These are phyloP conservation scores for Etheostoma nigrum DNA, from an alignment of 2,797 vertebrate genomes.

Conservation along the genomic window DNA sequence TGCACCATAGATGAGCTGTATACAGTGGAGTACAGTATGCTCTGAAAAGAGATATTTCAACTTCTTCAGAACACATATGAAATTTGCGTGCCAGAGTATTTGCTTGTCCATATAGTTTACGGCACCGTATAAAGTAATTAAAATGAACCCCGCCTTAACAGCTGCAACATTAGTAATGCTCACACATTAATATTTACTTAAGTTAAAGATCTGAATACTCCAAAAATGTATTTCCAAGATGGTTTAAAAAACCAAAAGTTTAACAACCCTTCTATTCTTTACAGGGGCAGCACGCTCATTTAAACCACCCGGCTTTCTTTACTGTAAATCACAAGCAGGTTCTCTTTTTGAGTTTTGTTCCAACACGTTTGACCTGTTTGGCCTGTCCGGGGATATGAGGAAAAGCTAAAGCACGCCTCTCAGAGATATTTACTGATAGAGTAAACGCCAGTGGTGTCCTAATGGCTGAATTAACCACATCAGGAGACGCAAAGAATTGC, in stretches of 20 bases:
- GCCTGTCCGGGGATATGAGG: neutral
- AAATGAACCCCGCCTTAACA: neutral
- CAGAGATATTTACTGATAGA: neutral
- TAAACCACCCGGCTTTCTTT: neutral
- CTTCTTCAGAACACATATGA: too few relatives aligned
- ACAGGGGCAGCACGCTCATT: neutral
- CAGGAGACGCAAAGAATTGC: neutral
- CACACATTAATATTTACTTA: neutral
- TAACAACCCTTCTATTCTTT: too few relatives aligned
- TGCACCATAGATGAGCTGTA: too few relatives aligned
- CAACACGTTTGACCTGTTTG: constrained; percentile 68
- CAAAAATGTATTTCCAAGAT: too few relatives aligned
- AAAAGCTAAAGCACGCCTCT: accelerated
- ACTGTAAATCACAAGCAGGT: neutral
- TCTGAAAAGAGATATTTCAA: too few relatives aligned
- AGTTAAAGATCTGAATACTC: neutral
- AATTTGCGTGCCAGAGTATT: too few relatives aligned
- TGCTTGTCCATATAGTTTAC: too few relatives aligned
- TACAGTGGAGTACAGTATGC: too few relatives aligned
- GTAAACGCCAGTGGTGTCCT: neutral
- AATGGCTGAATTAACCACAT: constrained; percentile 63
- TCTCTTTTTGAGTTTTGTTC: constrained; percentile 2
- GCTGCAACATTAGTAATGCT: neutral
- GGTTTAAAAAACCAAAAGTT: neutral
- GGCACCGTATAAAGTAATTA: neutral